Conservation (phyloP, 2,797 vertebrate species). For the Yasuhikotakia modesta region DNA sequence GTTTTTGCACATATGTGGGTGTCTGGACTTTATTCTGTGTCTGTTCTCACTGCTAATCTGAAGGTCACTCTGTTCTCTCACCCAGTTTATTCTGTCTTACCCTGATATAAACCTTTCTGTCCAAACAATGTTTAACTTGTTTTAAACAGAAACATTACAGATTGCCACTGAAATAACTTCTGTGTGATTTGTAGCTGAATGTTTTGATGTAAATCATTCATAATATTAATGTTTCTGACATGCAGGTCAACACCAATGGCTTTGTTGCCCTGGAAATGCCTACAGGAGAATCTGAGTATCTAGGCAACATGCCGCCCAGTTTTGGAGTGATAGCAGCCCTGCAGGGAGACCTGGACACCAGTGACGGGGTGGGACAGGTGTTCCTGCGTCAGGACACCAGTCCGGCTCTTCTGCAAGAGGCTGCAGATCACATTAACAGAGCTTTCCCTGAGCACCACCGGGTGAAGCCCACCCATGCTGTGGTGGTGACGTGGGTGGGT, state of each 20-base stretch:
- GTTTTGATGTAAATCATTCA: background rate
- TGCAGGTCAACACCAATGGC: constrained; percentile 88
- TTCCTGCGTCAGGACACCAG: constrained; percentile 83
- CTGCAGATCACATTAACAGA: constrained; percentile 69
- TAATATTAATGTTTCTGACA: background rate
- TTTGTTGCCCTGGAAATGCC: constrained; percentile 80
- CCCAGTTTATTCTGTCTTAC: no score
- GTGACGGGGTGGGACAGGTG: constrained; percentile 78
- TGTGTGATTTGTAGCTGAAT: background rate
- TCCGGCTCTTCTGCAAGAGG: constrained; percentile 66
- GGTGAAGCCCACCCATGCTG: constrained; percentile 69
- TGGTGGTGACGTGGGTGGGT: constrained; percentile 88
- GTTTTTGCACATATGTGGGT: no score
- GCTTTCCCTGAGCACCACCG: constrained; percentile 76
- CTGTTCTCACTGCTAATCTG: no score
- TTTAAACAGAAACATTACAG: no score
- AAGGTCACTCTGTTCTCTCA: no score
- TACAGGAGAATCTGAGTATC: constrained; percentile 72
- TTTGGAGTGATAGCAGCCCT: constrained; percentile 84
- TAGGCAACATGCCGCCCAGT: constrained; percentile 80
- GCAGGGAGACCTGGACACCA: constrained; percentile 86
- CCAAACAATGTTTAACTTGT: no score
- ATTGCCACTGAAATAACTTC: no score
- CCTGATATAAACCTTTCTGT: no score
- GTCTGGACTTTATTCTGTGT: no score